These are phyloP conservation scores for Pterocles orientalis DNA, from an alignment of 2,113 vertebrate species.

Conservation along the genomic window DNA sequence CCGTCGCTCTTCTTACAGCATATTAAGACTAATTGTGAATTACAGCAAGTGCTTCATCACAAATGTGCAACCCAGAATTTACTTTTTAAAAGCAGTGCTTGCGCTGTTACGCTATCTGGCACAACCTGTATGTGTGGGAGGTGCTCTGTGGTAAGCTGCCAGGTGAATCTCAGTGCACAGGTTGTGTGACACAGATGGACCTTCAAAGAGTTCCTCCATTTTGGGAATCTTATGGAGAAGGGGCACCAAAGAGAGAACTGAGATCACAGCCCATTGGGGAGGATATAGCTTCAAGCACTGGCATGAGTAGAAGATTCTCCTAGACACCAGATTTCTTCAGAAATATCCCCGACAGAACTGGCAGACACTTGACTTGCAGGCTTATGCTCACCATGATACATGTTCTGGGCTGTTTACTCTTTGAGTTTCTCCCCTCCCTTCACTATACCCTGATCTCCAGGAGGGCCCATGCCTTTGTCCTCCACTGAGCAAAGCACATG, in stretches of 20 bases:
- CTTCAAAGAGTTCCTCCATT: neutral
- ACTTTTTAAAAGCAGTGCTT: neutral
- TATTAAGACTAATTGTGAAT: neutral
- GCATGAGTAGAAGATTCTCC: neutral
- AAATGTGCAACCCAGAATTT: neutral
- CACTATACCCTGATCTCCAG: neutral
- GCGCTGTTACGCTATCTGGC: neutral
- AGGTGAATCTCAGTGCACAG: neutral
- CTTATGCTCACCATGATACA: neutral
- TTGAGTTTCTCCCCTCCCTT: neutral
- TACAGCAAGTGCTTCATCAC: neutral
- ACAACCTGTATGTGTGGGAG: fast-evolving
- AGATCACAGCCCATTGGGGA: neutral
- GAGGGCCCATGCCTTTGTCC: neutral
- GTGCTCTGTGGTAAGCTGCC: neutral
- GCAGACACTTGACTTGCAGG: neutral
- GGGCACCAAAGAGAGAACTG: neutral
- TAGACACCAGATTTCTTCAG: neutral
- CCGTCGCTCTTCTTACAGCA: neutral
- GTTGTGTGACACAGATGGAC: neutral
- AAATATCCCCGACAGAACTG: neutral
- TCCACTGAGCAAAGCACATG: neutral
- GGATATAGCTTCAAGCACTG: neutral
- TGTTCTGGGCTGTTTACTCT: neutral
- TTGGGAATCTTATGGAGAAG: neutral